Percentiles rank a stretch among this genome's conserved stretches.
Conservation (phyloP, 2,888 invertebrate genomes). For the Lumbricus terrestris region DNA sequence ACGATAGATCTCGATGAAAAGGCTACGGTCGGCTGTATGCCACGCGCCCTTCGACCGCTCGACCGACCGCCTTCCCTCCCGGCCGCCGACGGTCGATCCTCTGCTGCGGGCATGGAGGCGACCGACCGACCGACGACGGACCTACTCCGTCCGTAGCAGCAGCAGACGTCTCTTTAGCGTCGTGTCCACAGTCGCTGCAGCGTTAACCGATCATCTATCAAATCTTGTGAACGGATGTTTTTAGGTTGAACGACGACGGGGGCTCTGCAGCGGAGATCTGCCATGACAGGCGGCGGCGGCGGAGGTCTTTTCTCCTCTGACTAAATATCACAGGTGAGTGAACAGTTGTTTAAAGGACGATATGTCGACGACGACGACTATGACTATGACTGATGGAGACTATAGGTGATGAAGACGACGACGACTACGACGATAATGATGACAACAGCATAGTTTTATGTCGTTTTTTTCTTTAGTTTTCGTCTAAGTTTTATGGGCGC, state of each 20-base stretch:
- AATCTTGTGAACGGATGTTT: background rate
- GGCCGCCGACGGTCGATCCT: too few relatives aligned
- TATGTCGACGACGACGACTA: background rate
- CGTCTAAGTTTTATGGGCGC: too few relatives aligned
- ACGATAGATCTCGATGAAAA: background rate
- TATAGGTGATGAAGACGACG: background rate
- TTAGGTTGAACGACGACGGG: slow-evolving; percentile 3
- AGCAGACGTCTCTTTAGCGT: background rate
- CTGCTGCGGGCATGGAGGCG: too few relatives aligned
- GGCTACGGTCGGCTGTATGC: background rate
- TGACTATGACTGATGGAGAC: background rate
- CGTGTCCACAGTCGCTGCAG: background rate
- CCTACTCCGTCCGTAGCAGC: background rate
- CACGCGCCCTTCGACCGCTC: background rate
- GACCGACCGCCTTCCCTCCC: background rate
- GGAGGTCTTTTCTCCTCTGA: background rate
- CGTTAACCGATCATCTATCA: background rate
- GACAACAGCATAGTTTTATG: too few relatives aligned
- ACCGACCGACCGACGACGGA: too few relatives aligned
- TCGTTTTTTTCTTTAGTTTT: too few relatives aligned
- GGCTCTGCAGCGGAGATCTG: background rate
- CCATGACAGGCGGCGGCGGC: too few relatives aligned
- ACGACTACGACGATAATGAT: background rate
- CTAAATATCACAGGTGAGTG: slow-evolving; percentile 3
- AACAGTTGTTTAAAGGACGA: background rate